Percentiles rank a stretch among this genome's conserved stretches.
Evolutionary conservation across 2,113 vertebrate species (phyloP).

Genomic region (Amblyornis subalaris): DNA sequence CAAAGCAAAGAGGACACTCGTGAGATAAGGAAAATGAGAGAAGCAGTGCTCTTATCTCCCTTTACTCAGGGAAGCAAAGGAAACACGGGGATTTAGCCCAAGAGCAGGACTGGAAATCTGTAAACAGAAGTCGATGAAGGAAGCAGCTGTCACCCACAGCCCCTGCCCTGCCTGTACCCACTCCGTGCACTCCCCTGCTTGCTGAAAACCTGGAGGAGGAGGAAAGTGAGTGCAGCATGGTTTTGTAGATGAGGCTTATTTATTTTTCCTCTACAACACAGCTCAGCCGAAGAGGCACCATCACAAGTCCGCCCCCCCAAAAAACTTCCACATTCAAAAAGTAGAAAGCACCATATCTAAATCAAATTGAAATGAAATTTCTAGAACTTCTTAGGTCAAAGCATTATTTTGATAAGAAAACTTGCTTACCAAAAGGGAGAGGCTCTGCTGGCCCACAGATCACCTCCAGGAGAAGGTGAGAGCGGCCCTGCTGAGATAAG

Average conservation of each 20-base stretch:
- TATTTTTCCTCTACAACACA: background rate
- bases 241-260: background rate
- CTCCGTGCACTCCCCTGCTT: background rate
- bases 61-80: background rate
- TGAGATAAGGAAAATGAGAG: conserved; percentile 24
- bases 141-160: background rate
- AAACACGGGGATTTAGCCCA: background rate
- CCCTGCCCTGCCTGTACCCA: accelerated
- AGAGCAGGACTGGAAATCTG: background rate
- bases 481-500: conserved; percentile 18
- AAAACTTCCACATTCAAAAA: background rate
- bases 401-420: conserved; percentile 9
- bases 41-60: background rate
- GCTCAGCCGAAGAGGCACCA: background rate
- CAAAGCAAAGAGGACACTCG: background rate
- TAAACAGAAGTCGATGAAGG: background rate
- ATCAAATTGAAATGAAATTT: background rate
- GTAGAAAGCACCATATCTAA: background rate
- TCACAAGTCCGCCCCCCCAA: background rate
- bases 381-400: background rate
- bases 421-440: accelerated
- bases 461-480: background rate
- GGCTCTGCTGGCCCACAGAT: background rate
- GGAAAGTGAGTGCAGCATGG: background rate
- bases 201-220: background rate